Conservation (phyloP, 2,888 invertebrate genomes). For the Parasteatoda lunata region DNA sequence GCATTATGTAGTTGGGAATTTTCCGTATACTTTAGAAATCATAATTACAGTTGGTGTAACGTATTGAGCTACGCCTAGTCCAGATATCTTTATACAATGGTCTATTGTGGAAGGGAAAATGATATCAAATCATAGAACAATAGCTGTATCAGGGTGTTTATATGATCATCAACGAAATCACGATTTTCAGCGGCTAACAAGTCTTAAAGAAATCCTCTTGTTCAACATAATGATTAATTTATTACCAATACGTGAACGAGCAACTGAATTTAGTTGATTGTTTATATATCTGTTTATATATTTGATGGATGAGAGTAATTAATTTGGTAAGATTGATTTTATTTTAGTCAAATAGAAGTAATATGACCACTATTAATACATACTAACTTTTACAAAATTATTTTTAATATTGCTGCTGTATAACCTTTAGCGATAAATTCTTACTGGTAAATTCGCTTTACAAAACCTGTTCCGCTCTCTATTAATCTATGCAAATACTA, state of each 20-base stretch:
- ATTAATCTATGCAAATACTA: too few species aligned
- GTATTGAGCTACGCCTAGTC: constrained; percentile 5
- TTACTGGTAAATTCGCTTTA: too few species aligned
- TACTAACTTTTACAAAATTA: too few species aligned
- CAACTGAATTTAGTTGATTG: background rate
- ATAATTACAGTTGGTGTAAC: constrained; percentile 21
- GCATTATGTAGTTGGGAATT: constrained; percentile 19
- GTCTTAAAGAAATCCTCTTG: constrained; percentile 11
- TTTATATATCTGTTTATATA: background rate
- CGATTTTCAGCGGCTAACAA: constrained; percentile 27
- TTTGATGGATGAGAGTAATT: background rate
- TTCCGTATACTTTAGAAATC: constrained; percentile 19
- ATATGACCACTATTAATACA: too few species aligned
- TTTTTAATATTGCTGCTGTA: too few species aligned
- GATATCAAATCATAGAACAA: constrained; percentile 59
- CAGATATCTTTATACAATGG: constrained; percentile 45
- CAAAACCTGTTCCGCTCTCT: too few species aligned
- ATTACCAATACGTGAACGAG: constrained; percentile 15
- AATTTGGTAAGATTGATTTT: background rate
- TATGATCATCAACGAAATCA: constrained; percentile 50
- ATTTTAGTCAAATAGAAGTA: background rate
- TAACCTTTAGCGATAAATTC: too few species aligned
- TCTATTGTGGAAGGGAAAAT: constrained; percentile 43
- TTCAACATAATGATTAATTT: constrained; percentile 41
- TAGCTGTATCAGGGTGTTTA: constrained; percentile 25